phyloP scores from a whole-genome alignment of 30 jellyfish, hydroid and myxozoan genomes.

The Pseudorhiza aurosa region DNA sequence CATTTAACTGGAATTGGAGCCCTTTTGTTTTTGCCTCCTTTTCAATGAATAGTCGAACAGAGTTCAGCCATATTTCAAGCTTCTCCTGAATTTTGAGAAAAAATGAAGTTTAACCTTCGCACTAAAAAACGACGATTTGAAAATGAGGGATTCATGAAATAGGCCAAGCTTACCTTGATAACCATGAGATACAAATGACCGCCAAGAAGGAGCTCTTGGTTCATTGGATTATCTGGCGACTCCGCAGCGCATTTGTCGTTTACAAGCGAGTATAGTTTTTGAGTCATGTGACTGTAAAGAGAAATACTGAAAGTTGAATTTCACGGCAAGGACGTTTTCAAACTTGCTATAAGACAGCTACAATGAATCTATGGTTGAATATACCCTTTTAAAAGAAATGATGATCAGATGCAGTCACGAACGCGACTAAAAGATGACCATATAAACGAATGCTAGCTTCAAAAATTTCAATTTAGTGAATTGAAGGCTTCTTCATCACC shows the following conservation, averaged over 20 bases:
- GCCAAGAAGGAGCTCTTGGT: conserved; percentile 94
- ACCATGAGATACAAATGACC: conserved; percentile 96
- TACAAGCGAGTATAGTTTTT: conserved; percentile 84
- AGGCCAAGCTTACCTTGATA: conserved; percentile 53
- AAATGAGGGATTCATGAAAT: background rate
- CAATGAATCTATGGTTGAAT: background rate
- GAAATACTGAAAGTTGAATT: background rate
- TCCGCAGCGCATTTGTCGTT: conserved; percentile 90
- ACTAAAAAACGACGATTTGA: background rate
- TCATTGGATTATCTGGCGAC: conserved; percentile 95
- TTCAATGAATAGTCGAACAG: conserved; percentile 57
- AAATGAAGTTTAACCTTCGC: background rate
- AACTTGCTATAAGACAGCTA: background rate
- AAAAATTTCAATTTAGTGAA: too few species aligned
- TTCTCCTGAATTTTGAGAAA: conserved; percentile 65
- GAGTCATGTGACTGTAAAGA: conserved; percentile 77
- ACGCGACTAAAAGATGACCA: too few species aligned
- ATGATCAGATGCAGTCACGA: background rate
- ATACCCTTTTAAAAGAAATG: background rate
- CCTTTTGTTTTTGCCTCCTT: conserved; percentile 54
- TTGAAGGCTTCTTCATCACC: too few species aligned
- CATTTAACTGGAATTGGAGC: conserved; percentile 31
- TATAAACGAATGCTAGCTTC: too few species aligned
- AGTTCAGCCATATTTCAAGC: conserved; percentile 79
- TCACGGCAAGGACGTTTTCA: too few species aligned